Base-by-base conservation (phyloP, 2,113 vertebrate species). In the Datnioides undecimradiatus region DNA sequence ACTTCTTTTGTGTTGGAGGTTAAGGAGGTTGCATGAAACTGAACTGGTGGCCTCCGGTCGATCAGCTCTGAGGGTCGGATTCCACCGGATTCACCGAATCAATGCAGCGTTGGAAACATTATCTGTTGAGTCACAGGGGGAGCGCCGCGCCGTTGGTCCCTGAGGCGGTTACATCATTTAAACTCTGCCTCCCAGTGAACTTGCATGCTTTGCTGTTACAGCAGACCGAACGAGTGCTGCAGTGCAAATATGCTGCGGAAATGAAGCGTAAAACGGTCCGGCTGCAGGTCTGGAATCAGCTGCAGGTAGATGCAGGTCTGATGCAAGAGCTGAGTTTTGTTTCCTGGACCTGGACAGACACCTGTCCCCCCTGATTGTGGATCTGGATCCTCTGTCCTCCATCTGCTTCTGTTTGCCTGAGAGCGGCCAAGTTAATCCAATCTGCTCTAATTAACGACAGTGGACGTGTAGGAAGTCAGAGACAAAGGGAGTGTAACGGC, bases 371-470 rank as follows among this genome's bases (percentile, higher is more conserved):
- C n/a, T n/a, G n/a, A n/a, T n/a, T n/a, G n/a, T 38, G 19, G 12
- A 1, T 25, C 19, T n/a, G 34, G 21, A 14, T 11, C 62, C n/a
- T 67, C 65, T 59, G 33, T 1, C 1, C 43, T 72, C 57, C 0
- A 38, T 51, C 12, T 0, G 16, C 27, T 57, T 64, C 43, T 64
- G 36, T 73, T 68, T 62, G 13, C 46, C 38, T 48, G 25, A 17
- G 52, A 58, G 59, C 19, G 2, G 38, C 33, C 0, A 1, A 55
- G 29, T 73, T 90, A 90, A 92, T 90, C 87, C 80, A 79, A 79
- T 91, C 87, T 23, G 33, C 62, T 63, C 25, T 79, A 31, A 86
- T 85, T 62, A 64, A 79, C 4, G 38, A 55, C 52, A 6, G 12
- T 23, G 13, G 38, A 34, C 14, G 6, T 21, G 58, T 59, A 52